Base-by-base conservation (phyloP, 2,888 invertebrate species). In the Drosophila flavopinicola region DNA sequence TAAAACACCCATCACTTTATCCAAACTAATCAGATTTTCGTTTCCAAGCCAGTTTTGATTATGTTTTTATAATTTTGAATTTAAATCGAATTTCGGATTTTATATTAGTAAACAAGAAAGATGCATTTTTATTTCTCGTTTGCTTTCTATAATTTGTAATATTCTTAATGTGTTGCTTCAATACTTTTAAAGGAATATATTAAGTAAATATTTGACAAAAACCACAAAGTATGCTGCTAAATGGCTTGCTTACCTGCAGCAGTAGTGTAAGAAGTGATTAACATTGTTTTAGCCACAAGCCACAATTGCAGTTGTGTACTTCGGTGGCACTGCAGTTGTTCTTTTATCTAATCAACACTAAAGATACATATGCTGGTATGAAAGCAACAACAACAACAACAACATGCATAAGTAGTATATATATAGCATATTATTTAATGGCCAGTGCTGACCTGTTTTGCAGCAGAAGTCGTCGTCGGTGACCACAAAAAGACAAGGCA, bases 401-500 rank as follows among this genome's bases (percentile, higher is more conserved):
- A 44, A 10, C 30, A 10, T 9, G 6, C 9, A 20, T 17, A 4
- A 2, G 15, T 1, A 6, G 11, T 27, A 39, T 35, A 47, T 52
- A 32, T 32, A 49, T 38, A 58, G 27, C 38, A 45, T 49, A 74
- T 63, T 53, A 74, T 74, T 54, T 58, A 63, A 49, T 57, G 52
- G 17, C 35, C 49, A 64, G 29, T 69, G 33, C 17, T 52, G 70
- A 71, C 57, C 70, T 63, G 49, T 29, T 52, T 52, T 30, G 29
- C 42, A 20, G 48, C 38, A 69, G 32, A n/a, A n/a, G n/a, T n/a
- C n/a, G n/a, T n/a, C n/a, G n/a, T n/a, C 56, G 30, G 45, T 23
- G 39, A 52, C 71, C 64, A 37, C 75, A 75, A 65, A 63, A 75
- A 52, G 54, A 48, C 59, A 70, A 70, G 59, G 41, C 39, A n/a